Evolutionary conservation across 64 coral and sea anemone genomes (phyloP).

Genomic region (Montipora sp.): DNA sequence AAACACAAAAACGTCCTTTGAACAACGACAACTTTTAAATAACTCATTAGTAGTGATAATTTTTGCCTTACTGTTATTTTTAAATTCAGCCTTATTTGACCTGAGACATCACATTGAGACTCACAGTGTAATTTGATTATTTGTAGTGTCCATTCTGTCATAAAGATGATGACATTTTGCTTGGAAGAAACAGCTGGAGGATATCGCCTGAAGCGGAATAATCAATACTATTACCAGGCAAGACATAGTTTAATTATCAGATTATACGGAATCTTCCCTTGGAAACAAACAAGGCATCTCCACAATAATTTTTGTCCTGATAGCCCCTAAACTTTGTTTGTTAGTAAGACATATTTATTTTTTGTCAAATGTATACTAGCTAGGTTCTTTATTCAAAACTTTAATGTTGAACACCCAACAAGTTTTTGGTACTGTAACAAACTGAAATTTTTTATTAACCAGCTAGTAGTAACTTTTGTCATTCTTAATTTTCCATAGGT

Average conservation of each 20-base stretch:
- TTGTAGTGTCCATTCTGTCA: conserved; percentile 67
- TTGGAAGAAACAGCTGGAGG: not conserved
- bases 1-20: not conserved
- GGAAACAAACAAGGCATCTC: not conserved
- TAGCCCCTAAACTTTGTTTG: not conserved
- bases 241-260: not conserved
- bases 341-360: too few relatives aligned
- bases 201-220: conserved; percentile 29
- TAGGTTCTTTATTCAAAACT: too few relatives aligned
- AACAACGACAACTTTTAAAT: not conserved
- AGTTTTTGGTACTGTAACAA: not conserved
- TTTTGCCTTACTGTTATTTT: conserved; percentile 39
- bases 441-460: not conserved
- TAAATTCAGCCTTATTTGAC: conserved; percentile 21
- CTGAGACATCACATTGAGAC: conserved; percentile 11
- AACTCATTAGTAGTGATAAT: conserved; percentile 2
- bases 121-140: conserved; percentile 36
- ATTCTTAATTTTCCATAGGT: conserved; percentile 57
- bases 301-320: not conserved
- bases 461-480: not conserved
- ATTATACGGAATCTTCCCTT: not conserved
- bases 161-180: conserved; percentile 46
- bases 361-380: too few relatives aligned
- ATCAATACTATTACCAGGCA: conserved; percentile 53
- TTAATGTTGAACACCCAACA: conserved; percentile 29